Evolutionary conservation across 2,888 invertebrate species (phyloP).

Genomic region (Idaea dimidiata): DNA sequence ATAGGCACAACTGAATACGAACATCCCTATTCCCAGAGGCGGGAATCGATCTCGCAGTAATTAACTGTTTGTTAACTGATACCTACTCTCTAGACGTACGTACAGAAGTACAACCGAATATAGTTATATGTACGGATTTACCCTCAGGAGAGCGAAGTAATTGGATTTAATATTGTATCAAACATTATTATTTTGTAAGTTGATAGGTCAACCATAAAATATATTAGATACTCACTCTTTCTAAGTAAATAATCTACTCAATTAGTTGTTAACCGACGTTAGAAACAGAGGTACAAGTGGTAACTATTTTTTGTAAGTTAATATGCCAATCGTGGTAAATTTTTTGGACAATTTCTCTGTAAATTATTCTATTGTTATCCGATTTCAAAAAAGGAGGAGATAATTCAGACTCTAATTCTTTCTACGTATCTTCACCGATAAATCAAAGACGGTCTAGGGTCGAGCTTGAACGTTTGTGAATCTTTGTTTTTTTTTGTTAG

Average conservation of each 20-base stretch:
- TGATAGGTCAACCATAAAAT: not conserved
- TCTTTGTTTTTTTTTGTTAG: too few relatives aligned
- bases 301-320: not conserved
- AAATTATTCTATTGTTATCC: too few relatives aligned
- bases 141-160: constrained; percentile 13
- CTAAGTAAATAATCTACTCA: too few relatives aligned
- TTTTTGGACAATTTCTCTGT: too few relatives aligned
- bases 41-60: constrained; percentile 67
- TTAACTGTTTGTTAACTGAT: constrained; percentile 71
- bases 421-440: too few relatives aligned
- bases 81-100: constrained; percentile 34
- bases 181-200: constrained; percentile 1
- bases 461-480: too few relatives aligned
- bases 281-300: too few relatives aligned
- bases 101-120: constrained; percentile 22
- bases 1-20: constrained; percentile 23
- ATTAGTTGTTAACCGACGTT: too few relatives aligned
- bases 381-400: too few relatives aligned
- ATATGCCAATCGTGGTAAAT: not conserved
- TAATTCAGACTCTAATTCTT: too few relatives aligned
- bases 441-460: too few relatives aligned
- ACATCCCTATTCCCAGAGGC: constrained; percentile 43
- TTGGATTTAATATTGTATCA: constrained; percentile 9
- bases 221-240: too few relatives aligned
- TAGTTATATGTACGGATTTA: constrained; percentile 14